Percentiles rank a stretch among this genome's conserved stretches.
Evolutionary conservation across 2,797 vertebrate species (phyloP).

Genomic region (Gallinago stenura): DNA sequence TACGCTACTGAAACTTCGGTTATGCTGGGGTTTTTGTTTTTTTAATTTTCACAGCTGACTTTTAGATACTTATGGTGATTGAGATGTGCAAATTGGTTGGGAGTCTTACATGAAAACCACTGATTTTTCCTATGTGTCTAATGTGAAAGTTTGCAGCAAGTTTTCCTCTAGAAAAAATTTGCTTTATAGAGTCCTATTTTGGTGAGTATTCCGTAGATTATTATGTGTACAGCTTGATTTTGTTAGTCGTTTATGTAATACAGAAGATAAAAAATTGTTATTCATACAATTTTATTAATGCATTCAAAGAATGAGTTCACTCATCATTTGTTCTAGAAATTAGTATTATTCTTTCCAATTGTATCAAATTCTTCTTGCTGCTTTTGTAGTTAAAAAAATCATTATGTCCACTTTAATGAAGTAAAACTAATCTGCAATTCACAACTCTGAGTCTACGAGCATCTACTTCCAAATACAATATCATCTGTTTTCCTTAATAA

Average conservation of each 20-base stretch:
- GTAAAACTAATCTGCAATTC: conserved; percentile 30
- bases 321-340: neutral
- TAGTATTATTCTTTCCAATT: neutral
- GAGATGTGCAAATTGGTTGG: neutral
- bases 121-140: neutral
- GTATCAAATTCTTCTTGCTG: neutral
- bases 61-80: neutral
- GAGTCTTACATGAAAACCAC: neutral
- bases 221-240: neutral
- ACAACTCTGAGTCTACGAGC: neutral
- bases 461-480: neutral
- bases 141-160: neutral
- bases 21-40: neutral
- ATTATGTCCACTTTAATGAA: neutral
- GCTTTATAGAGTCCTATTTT: neutral
- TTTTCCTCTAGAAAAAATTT: neutral
- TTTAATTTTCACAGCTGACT: neutral
- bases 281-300: neutral
- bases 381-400: neutral
- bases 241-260: neutral
- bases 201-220: neutral
- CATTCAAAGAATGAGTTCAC: neutral
- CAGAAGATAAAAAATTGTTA: neutral
- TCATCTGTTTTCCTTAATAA: neutral
- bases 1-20: neutral